These are phyloP conservation scores for Neosilurus mollespiculum DNA, from an alignment of 2,797 vertebrate species.

Conservation along the genomic window DNA sequence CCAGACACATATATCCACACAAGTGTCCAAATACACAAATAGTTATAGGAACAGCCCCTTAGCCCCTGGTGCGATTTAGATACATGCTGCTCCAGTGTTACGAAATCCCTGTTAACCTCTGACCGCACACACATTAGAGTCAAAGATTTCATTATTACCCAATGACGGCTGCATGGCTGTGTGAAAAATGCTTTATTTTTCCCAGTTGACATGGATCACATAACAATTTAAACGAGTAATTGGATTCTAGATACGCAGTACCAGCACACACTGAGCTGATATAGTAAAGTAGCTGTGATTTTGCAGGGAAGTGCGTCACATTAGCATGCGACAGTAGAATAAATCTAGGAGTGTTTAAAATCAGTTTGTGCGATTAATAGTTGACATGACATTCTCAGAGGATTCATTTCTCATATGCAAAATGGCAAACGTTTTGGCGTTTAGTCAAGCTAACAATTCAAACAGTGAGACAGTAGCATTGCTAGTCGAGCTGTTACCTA, in stretches of 20 bases:
- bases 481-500: not conserved
- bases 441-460: not conserved
- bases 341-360: not conserved
- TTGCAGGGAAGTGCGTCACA: conserved; percentile 3
- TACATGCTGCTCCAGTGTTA: not conserved
- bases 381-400: not conserved
- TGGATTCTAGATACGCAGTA: conserved; percentile 23
- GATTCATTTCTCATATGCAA: conserved; percentile 3
- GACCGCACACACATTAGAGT: conserved; percentile 25
- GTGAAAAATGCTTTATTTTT: conserved; percentile 34
- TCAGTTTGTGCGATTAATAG: not conserved
- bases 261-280: conserved; percentile 5
- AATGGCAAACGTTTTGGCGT: not conserved
- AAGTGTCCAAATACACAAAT: not conserved
- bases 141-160: conserved; percentile 37
- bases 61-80: conserved; percentile 1
- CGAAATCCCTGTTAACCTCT: conserved; percentile 21
- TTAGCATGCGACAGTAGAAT: not conserved
- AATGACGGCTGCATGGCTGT: conserved; percentile 4
- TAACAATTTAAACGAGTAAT: conserved; percentile 39
- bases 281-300: conserved; percentile 25
- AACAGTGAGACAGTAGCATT: not conserved
- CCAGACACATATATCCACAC: no score
- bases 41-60: not conserved
- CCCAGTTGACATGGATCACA: conserved; percentile 23